Base-by-base conservation (phyloP, 2,888 invertebrate species). In the Ormia ochracea region DNA sequence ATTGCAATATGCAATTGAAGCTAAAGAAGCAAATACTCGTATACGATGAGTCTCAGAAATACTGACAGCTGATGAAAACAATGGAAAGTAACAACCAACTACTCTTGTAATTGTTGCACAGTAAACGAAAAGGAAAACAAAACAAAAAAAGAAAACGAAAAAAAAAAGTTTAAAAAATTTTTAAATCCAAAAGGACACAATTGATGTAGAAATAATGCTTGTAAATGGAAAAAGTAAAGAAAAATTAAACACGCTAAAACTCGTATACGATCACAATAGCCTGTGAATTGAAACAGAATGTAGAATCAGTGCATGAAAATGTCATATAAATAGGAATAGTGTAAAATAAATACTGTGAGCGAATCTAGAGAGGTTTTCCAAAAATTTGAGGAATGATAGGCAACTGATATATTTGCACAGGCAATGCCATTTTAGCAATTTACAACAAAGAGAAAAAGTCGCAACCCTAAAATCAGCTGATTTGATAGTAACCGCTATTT, bases 21-120 rank as follows among this genome's bases (percentile, higher is more conserved):
- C 19, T 21, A 5, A 19, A 1, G 2, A 1, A 33, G 21, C 0
- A 17, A 19, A 12, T n/a, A n/a, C n/a, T n/a, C n/a, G n/a, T n/a
- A n/a, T n/a, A n/a, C n/a, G n/a, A n/a, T 3, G 1, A 17, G 3
- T 12, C n/a, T 9, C 5, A 21, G 12, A 50, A 26, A 28, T 50
- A 28, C 31, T 31, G 26, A 45, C 56, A 56, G n/a, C 45, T 26
- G 58, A 21, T 41, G 43, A 69, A 54, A 66, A 69, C 31, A 54
- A 54, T 31, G 31, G 6, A 21, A 59, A 63, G 36, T 36, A 48
- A 36, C 50, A 36, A 17, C 36, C 17, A 26, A 36, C 23, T 50
- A 26, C 14, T 31, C 4, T 50, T 28, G 2, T 14, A 28, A 3
- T 19, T 28, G 14, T 50, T 54, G 41, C 14, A n/a, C 17, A 38